phyloP scores from a whole-genome alignment of 2,888 invertebrate genomes.

The Macaria liturata region DNA sequence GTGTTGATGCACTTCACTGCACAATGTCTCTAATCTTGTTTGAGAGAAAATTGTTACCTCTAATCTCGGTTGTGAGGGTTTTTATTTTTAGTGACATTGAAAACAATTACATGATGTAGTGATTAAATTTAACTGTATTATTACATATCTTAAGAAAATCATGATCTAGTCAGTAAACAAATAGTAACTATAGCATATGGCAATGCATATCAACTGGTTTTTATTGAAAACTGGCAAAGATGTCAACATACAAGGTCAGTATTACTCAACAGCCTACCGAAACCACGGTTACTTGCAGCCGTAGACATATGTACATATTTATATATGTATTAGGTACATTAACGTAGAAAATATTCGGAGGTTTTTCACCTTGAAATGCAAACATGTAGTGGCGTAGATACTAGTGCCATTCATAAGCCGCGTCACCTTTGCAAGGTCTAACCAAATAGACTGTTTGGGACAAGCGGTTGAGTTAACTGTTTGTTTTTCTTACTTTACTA shows the following conservation, averaged over 20 bases:
- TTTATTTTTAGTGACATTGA: too few relatives aligned
- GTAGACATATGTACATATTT: slow-evolving; percentile 1
- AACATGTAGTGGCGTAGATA: slow-evolving; percentile 7
- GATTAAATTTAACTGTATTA: too few relatives aligned
- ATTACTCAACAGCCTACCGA: slow-evolving; percentile 10
- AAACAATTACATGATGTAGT: too few relatives aligned
- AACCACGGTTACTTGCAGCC: background rate
- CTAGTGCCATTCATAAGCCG: background rate
- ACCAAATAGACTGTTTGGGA: background rate
- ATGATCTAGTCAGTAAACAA: too few relatives aligned
- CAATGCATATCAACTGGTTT: background rate
- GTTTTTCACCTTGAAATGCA: slow-evolving; percentile 10
- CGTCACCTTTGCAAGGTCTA: background rate
- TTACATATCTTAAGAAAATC: too few relatives aligned
- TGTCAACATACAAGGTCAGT: slow-evolving; percentile 11
- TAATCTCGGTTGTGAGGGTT: background rate
- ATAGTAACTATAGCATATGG: background rate
- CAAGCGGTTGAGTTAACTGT: too few relatives aligned
- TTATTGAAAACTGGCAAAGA: background rate
- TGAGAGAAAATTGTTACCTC: background rate
- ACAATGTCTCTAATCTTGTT: background rate
- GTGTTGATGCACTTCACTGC: too few relatives aligned
- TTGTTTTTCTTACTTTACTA: too few relatives aligned
- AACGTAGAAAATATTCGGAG: too few relatives aligned
- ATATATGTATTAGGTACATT: background rate